Conservation (phyloP, 2,113 vertebrate species). For the Emberiza fucata region DNA sequence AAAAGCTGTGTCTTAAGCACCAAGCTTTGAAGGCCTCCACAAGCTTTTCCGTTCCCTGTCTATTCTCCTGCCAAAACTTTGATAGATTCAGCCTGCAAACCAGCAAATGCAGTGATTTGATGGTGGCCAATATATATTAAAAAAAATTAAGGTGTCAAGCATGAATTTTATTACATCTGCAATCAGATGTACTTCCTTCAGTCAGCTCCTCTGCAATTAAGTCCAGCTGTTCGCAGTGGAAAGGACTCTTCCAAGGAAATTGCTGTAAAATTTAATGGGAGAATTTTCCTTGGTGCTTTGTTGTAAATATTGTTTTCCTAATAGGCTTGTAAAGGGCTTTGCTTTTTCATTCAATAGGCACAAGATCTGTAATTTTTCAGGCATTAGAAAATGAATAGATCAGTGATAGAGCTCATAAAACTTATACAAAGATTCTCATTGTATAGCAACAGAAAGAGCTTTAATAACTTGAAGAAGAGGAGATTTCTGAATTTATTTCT, state of each 20-base stretch:
- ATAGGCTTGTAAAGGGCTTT: constrained; percentile 43
- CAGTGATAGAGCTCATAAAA: not conserved
- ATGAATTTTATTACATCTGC: constrained; percentile 49
- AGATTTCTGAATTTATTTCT: not conserved
- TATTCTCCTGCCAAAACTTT: constrained; percentile 33
- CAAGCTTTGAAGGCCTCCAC: constrained; percentile 57
- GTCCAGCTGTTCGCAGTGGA: constrained; percentile 22
- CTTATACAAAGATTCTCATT: not conserved
- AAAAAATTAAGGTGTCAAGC: constrained; percentile 51
- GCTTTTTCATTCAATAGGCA: not conserved
- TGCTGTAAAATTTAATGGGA: constrained; percentile 42
- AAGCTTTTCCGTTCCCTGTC: not conserved
- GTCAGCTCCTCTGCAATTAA: constrained; percentile 8
- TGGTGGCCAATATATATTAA: not conserved
- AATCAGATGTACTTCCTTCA: constrained; percentile 46
- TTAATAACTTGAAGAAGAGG: not conserved
- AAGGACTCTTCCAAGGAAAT: constrained; percentile 26
- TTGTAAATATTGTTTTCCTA: constrained; percentile 60
- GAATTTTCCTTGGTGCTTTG: not conserved
- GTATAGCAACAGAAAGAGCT: not conserved
- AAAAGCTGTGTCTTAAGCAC: constrained; percentile 60
- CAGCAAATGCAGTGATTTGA: constrained; percentile 24
- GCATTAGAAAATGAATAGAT: not conserved
- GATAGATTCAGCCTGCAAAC: constrained; percentile 29
- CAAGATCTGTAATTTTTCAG: constrained; percentile 22